phyloP scores from a whole-genome alignment of 2,797 vertebrate genomes.

The Gallinago nigripennis region DNA sequence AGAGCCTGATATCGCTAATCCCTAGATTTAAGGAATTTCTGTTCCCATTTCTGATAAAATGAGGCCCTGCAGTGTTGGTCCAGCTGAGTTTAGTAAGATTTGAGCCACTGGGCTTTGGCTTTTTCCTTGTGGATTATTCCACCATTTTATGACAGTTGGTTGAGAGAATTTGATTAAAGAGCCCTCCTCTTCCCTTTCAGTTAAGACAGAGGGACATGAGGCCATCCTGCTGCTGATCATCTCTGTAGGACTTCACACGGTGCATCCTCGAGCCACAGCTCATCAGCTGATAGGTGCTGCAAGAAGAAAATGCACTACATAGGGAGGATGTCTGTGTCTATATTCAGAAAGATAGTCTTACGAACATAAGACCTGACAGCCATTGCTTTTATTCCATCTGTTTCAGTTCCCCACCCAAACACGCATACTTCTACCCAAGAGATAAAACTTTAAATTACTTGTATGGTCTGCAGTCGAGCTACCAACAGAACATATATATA shows the following conservation, averaged over 20 bases:
- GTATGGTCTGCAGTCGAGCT: constrained; percentile 22
- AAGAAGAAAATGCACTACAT: not conserved
- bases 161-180: not conserved
- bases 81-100: not conserved
- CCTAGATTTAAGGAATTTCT: not conserved
- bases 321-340: not conserved
- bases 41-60: not conserved
- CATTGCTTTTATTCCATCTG: constrained; percentile 47
- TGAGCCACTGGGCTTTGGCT: not conserved
- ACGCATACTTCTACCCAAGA: constrained; percentile 8
- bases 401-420: constrained; percentile 58
- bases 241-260: not conserved
- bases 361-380: constrained; percentile 40
- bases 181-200: not conserved
- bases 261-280: not conserved
- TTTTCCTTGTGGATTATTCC: not conserved
- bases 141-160: not conserved
- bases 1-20: not conserved
- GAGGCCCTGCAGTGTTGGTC: not conserved
- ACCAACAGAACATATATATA: constrained; percentile 33
- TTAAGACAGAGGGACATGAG: not conserved
- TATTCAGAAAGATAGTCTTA: not conserved
- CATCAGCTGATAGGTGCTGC: not conserved
- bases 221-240: not conserved
- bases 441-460: constrained; percentile 49